These are phyloP conservation scores for Peromyscus maniculatus DNA, from an alignment of 2,113 vertebrate genomes.

Conservation along the genomic window DNA sequence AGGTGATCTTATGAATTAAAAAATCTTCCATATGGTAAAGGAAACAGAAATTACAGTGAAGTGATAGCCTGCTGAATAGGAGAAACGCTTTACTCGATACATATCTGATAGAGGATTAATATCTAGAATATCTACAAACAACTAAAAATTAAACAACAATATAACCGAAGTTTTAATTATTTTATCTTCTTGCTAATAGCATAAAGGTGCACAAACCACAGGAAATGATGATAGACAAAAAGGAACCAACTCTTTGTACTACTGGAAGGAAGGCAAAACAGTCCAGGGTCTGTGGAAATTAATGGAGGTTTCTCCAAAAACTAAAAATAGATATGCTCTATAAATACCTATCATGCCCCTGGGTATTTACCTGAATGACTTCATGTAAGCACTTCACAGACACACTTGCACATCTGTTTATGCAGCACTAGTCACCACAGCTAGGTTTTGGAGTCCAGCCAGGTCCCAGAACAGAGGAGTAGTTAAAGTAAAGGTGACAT, in stretches of 20 bases:
- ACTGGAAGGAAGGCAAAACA: neutral
- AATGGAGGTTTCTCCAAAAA: no score
- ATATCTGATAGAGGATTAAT: neutral
- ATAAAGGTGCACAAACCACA: neutral
- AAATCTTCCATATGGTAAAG: neutral
- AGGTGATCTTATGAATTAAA: neutral
- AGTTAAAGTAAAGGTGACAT: neutral
- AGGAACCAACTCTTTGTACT: neutral
- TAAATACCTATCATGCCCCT: neutral
- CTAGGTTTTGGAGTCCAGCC: neutral
- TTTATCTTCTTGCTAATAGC: neutral
- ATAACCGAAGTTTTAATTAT: neutral
- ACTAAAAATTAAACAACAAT: neutral
- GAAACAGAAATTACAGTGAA: neutral
- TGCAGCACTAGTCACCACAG: neutral
- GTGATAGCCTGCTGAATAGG: neutral
- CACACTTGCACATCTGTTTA: neutral
- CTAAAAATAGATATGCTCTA: neutral
- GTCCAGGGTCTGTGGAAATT: neutral
- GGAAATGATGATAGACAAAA: neutral
- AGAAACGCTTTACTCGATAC: accelerated
- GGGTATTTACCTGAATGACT: neutral
- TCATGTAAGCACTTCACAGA: neutral
- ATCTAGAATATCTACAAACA: neutral
- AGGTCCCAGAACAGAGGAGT: neutral